Percentiles rank a stretch among this genome's conserved stretches.
Conservation (phyloP, 2,113 vertebrate species). For the Hemicordylus capensis region DNA sequence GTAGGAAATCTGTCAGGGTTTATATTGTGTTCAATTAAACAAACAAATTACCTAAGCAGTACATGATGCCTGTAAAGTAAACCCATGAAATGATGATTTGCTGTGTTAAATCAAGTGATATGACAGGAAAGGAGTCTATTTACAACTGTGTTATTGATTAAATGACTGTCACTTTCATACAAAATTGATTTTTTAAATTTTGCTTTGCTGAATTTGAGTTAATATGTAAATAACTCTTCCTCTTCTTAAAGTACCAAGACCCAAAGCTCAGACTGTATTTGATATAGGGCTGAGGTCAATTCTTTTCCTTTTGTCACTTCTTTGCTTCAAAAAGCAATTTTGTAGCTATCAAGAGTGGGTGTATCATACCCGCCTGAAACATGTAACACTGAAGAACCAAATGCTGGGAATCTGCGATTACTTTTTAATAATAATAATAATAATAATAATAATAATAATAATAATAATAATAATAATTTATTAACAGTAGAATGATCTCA, state of each 20-base stretch:
- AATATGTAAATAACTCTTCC: conserved; percentile 57
- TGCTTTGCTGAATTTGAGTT: conserved; percentile 61
- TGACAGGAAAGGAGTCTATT: conserved; percentile 60
- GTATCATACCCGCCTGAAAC: neutral
- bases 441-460: too few species aligned
- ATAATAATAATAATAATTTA: too few species aligned
- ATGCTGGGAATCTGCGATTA: neutral
- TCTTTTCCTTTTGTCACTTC: neutral
- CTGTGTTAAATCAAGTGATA: conserved; percentile 57
- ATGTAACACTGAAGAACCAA: neutral
- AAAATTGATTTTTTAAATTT: conserved; percentile 64
- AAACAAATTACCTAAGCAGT: neutral
- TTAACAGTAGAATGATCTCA: neutral
- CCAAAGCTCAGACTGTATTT: neutral
- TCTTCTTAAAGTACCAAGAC: neutral
- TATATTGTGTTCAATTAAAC: neutral
- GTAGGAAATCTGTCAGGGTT: neutral
- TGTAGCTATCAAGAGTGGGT: neutral
- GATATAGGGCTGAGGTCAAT: neutral
- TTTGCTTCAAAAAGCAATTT: conserved; percentile 7
- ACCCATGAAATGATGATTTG: conserved; percentile 53
- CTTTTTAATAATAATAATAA: neutral
- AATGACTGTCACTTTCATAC: conserved; percentile 42
- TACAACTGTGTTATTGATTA: conserved; percentile 59
- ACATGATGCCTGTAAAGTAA: neutral